Evolutionary conservation across 2,888 invertebrate species (phyloP).

Genomic region (Agonopterix arenella): DNA sequence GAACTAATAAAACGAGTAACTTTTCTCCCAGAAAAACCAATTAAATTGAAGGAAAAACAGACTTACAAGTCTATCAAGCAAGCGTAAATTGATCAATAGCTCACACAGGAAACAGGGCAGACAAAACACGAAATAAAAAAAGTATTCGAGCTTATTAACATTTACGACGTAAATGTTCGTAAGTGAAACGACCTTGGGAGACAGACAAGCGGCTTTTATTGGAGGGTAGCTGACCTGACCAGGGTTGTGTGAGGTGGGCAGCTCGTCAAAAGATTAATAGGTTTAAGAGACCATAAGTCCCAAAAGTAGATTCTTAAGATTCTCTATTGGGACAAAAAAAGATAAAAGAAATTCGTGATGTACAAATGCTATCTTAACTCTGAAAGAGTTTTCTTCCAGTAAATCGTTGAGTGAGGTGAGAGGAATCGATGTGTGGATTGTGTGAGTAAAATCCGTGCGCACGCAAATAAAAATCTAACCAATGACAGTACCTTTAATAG

Average conservation of each 20-base stretch:
- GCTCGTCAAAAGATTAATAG: neutral
- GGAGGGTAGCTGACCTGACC: conserved; percentile 10
- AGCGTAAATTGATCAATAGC: conserved; percentile 44
- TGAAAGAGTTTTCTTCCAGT: too few species aligned
- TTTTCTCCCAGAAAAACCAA: too few species aligned
- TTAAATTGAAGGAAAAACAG: conserved; percentile 5
- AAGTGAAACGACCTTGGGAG: conserved; percentile 26
- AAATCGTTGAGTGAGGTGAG: too few species aligned
- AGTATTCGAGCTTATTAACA: conserved; percentile 18
- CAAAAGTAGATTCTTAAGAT: too few species aligned
- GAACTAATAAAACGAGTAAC: too few species aligned
- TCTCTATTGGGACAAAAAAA: too few species aligned
- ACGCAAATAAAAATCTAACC: too few species aligned
- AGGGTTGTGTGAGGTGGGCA: conserved; percentile 4
- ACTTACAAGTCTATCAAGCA: conserved; percentile 10
- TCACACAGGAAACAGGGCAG: conserved; percentile 53
- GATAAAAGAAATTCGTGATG: too few species aligned
- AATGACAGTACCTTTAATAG: too few species aligned
- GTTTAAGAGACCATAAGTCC: neutral
- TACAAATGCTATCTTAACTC: too few species aligned
- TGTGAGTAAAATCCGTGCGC: too few species aligned
- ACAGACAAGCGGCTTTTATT: conserved; percentile 5
- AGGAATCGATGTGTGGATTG: too few species aligned
- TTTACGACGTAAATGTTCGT: conserved; percentile 29
- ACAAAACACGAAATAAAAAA: conserved; percentile 40